Evolutionary conservation across 2,888 invertebrate genomes (phyloP), one percentile per base, ranked within the genome.

Genomic region (Pharmacophagus antenor): DNA sequence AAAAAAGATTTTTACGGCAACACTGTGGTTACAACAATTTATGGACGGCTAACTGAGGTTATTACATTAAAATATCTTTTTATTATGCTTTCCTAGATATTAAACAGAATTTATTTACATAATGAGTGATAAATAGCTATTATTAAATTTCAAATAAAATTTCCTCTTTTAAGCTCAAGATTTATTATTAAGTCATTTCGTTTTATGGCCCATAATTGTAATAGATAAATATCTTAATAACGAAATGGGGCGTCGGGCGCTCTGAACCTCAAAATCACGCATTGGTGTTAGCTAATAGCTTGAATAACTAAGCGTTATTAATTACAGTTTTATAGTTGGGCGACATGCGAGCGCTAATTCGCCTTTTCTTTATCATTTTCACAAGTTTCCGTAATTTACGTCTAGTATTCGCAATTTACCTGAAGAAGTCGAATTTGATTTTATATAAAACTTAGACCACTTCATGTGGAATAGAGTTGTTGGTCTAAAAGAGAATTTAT

Each of bases 181-280:
- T 60, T 60, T 60, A 60, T 56, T 50, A 60, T 60, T 55, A 60
- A 60, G 60, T 55, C 55, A 60, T 60, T 60, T 60, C 51, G 46
- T 51, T 60, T 60, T 60, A 60, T 56, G 51, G 60, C 46, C 51
- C 50, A 51, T 60, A 60, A 60, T 60, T 60, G 60, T 46, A 51
- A 60, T 37, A 56, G 60, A 60, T 60, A 60, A 56, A 60, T 50
- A 60, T 60, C 60, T 56, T 60, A 56, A 60, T 60, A 51, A 56
- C 60, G 17, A 46, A 56, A 60, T 51, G 51, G 51, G 60, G 37
- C 46, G 50, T 46, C 51, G 51, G 22, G 51, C 51, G 44, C 55
- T 37, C 20, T 51, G 42, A 46, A 51, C 51, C n/a, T 60, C 55
- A 60, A 56, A 60, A 60, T 37, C 56, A 56, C 60, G 60, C 56